A percentile compares a stretch with the other conserved stretches of the same genome.
Conservation (phyloP, 2,797 vertebrate species). For the Sebastes wilsoni region DNA sequence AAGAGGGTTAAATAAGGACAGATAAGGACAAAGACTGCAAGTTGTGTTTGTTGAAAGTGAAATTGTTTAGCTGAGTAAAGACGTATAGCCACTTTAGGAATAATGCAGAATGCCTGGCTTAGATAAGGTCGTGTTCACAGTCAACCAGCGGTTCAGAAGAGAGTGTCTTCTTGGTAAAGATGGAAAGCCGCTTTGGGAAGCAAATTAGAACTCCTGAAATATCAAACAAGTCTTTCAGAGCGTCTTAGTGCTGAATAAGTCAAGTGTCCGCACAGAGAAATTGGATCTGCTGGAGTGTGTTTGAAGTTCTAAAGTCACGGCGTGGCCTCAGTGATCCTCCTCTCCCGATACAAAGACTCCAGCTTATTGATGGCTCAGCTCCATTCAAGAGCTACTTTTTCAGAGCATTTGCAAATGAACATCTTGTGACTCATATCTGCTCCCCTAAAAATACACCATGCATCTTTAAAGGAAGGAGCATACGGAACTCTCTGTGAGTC, state of each 20-base stretch:
- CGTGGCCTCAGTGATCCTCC: conserved; percentile 20
- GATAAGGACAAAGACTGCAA: background rate
- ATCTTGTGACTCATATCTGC: conserved; percentile 26
- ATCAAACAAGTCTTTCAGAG: conserved; percentile 41
- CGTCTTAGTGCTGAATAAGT: conserved; percentile 40
- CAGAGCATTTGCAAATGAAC: conserved; percentile 23
- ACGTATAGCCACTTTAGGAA: background rate
- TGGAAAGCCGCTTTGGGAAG: conserved; percentile 47
- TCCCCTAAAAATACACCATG: conserved; percentile 29
- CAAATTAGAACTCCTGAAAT: conserved; percentile 55
- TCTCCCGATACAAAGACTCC: conserved; percentile 20
- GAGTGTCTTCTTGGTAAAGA: background rate
- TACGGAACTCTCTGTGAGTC: background rate
- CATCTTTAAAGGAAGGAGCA: conserved; percentile 14
- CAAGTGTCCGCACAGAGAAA: conserved; percentile 34
- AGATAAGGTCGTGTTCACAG: conserved; percentile 5
- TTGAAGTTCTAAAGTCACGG: conserved; percentile 44
- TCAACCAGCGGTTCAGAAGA: background rate
- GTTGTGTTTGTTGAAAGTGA: background rate
- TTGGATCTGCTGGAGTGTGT: conserved; percentile 33
- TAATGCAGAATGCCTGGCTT: background rate
- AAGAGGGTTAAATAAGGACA: background rate
- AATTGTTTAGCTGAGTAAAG: background rate
- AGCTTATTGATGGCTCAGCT: conserved; percentile 17
- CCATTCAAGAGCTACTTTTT: conserved; percentile 6